Evolutionary conservation across 2,888 invertebrate genomes (phyloP).

Genomic region (Steinernema hermaphroditum): DNA sequence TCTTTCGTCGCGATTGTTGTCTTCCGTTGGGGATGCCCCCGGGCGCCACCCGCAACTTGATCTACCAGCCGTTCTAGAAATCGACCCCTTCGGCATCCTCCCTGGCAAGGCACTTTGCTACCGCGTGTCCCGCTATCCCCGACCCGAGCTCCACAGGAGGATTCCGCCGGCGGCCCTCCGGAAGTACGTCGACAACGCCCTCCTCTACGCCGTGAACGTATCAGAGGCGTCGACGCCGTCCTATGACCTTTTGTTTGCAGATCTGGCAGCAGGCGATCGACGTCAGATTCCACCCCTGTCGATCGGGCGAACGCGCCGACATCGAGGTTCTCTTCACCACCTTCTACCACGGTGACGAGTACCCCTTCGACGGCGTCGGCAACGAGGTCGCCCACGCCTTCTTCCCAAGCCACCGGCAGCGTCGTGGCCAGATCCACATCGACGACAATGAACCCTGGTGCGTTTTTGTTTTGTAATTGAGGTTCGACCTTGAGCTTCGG

Average conservation of each 20-base stretch:
- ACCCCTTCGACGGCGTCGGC: slow-evolving; percentile 60
- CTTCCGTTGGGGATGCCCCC: background rate
- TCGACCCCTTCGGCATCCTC: background rate
- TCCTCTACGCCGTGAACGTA: slow-evolving; percentile 6
- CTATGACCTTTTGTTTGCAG: background rate
- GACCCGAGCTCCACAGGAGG: slow-evolving; percentile 2
- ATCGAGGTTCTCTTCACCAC: slow-evolving; percentile 54
- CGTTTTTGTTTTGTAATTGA: background rate
- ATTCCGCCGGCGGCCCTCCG: background rate
- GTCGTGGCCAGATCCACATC: slow-evolving; percentile 77
- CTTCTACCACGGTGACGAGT: slow-evolving; percentile 49
- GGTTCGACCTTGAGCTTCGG: slow-evolving; percentile 20
- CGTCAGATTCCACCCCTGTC: slow-evolving; percentile 3
- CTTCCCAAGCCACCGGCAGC: slow-evolving; percentile 70
- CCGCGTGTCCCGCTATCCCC: slow-evolving; percentile 16
- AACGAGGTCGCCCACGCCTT: slow-evolving; percentile 61
- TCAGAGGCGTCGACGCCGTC: background rate
- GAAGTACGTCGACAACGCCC: slow-evolving; percentile 19
- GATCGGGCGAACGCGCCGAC: slow-evolving; percentile 35
- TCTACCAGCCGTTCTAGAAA: background rate
- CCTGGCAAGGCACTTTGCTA: background rate
- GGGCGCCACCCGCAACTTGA: background rate
- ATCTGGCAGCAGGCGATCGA: slow-evolving; percentile 5
- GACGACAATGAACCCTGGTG: slow-evolving; percentile 89
- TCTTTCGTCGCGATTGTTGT: background rate